Evolutionary conservation across 1,140 invertebrate genomes (phyloP).

Genomic region (Drosophila nigrodunni): DNA sequence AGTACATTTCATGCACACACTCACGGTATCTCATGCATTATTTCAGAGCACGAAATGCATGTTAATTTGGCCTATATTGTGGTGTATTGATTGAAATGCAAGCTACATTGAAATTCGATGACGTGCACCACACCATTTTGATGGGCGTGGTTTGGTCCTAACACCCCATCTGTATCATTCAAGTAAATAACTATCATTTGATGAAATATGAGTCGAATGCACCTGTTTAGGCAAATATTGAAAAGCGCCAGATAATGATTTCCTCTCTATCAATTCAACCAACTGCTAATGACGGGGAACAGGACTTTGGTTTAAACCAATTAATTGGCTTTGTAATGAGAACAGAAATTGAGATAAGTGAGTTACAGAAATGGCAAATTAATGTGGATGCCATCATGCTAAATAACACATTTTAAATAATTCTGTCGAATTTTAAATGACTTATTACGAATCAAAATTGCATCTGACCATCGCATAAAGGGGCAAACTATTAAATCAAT

Average conservation of each 20-base stretch:
- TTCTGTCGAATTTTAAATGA: no score
- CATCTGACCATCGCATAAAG: no score
- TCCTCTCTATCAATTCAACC: background rate
- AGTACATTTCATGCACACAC: background rate
- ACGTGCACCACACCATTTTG: constrained; percentile 55
- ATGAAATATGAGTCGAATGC: constrained; percentile 14
- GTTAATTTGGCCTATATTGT: constrained; percentile 37
- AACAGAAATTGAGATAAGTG: no score
- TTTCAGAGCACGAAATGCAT: constrained; percentile 32
- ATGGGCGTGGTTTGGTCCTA: background rate
- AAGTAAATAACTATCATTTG: constrained; percentile 16
- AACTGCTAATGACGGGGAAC: no score
- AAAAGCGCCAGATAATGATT: constrained; percentile 2
- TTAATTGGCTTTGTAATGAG: no score
- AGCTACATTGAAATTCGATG: constrained; percentile 47
- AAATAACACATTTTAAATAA: no score
- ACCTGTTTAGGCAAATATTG: background rate
- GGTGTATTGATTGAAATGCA: constrained; percentile 67
- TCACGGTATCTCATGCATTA: constrained; percentile 5
- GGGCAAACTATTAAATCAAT: no score
- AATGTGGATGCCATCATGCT: no score
- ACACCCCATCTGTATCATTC: background rate
- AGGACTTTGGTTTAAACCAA: no score
- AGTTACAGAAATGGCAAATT: no score
- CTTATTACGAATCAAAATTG: no score